Conservation (phyloP, 2,113 vertebrate genomes). For the Phaethon lepturus region DNA sequence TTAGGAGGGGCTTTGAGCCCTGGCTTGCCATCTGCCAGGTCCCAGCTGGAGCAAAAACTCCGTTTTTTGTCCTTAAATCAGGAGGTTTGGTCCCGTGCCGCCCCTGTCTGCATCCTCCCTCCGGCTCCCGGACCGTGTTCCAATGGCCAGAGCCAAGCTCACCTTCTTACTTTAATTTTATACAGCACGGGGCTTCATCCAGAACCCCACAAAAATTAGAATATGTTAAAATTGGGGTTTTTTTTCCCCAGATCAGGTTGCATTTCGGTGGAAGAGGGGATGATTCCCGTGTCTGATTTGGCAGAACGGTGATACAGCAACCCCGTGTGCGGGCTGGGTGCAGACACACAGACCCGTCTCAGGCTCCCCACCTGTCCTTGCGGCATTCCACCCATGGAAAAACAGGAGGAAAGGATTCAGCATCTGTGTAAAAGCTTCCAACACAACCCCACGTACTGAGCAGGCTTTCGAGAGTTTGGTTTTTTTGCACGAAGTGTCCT, state of each 20-base stretch:
- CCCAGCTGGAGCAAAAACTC: background rate
- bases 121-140: background rate
- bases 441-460: background rate
- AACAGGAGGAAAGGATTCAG: background rate
- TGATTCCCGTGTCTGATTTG: background rate
- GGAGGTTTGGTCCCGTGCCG: background rate
- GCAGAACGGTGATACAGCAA: background rate
- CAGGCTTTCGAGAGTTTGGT: background rate
- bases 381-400: fast-evolving
- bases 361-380: background rate
- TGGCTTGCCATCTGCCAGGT: background rate
- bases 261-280: background rate
- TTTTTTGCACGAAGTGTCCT: background rate
- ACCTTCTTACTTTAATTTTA: background rate
- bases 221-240: fast-evolving
- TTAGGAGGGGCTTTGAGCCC: background rate
- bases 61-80: background rate
- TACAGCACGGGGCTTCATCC: background rate
- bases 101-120: background rate
- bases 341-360: background rate
- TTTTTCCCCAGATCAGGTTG: background rate
- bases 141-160: background rate
- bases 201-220: background rate
- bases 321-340: background rate
- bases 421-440: background rate